These are phyloP conservation scores for Cyclophora albipunctata DNA, from an alignment of 2,888 invertebrate species.

Conservation along the genomic window DNA sequence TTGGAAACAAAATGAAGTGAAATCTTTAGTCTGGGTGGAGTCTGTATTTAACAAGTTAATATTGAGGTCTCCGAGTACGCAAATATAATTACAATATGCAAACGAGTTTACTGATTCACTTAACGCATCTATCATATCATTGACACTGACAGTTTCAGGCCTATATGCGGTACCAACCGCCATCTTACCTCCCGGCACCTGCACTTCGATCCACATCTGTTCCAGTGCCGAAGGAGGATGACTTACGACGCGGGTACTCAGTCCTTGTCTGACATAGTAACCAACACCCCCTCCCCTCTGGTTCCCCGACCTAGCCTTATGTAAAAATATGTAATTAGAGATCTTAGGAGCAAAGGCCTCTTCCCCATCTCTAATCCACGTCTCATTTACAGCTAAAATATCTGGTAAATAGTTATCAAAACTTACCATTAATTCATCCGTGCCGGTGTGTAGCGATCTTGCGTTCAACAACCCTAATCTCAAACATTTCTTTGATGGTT, in stretches of 20 bases:
- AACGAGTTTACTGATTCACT: not conserved
- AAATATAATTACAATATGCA: not conserved
- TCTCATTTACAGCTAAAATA: constrained; percentile 14
- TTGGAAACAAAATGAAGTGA: not conserved
- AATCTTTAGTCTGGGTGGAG: not conserved
- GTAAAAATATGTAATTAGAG: constrained; percentile 6
- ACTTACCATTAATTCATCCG: constrained; percentile 15
- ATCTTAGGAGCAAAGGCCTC: constrained; percentile 4
- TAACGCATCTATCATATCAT: not conserved
- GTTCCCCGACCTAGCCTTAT: not conserved
- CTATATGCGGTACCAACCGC: not conserved
- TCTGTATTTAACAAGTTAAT: not conserved
- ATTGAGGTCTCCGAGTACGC: constrained; percentile 1
- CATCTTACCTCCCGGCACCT: not conserved
- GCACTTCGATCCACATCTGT: not conserved
- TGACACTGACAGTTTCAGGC: not conserved
- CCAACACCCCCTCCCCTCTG: constrained; percentile 1
- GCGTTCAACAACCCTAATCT: constrained; percentile 5
- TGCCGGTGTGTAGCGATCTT: constrained; percentile 18
- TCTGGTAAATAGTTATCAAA: constrained; percentile 8
- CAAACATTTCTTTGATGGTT: no score
- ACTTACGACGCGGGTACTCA: constrained; percentile 4
- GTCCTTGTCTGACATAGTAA: constrained; percentile 6
- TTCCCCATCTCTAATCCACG: constrained; percentile 8
- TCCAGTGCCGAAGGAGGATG: constrained; percentile 7